These are phyloP conservation scores for Prunella strophiata DNA, from an alignment of 2,797 vertebrate species.

Conservation along the genomic window DNA sequence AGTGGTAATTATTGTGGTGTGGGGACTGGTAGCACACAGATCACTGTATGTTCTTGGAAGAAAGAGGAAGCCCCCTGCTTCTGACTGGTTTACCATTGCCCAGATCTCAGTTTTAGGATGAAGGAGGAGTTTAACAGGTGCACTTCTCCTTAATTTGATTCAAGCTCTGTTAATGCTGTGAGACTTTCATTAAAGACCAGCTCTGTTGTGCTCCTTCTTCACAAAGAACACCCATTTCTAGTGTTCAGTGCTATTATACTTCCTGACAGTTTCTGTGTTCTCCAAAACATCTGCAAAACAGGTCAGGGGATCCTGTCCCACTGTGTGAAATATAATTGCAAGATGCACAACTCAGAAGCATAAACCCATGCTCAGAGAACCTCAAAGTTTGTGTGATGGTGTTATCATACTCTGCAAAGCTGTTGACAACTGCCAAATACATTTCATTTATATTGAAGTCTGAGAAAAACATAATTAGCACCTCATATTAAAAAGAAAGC, in stretches of 20 bases:
- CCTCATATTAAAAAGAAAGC: slow-evolving; percentile 46
- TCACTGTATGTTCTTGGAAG: not conserved
- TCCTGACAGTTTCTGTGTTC: not conserved
- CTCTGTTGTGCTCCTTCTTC: not conserved
- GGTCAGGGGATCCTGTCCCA: not conserved
- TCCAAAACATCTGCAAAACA: not conserved
- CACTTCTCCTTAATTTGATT: not conserved
- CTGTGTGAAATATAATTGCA: not conserved
- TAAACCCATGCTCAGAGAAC: not conserved
- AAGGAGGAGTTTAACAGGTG: not conserved
- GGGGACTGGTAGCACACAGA: fast-evolving
- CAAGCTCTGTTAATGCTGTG: not conserved
- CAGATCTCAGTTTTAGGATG: not conserved
- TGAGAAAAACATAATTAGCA: slow-evolving; percentile 65
- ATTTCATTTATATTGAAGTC: slow-evolving; percentile 51
- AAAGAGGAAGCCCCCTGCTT: not conserved
- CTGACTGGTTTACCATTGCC: not conserved
- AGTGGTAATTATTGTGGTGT: not conserved
- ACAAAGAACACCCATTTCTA: not conserved
- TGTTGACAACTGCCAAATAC: slow-evolving; percentile 46
- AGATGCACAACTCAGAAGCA: not conserved
- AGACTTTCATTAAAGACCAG: not conserved
- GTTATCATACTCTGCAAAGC: slow-evolving; percentile 26
- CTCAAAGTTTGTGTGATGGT: not conserved
- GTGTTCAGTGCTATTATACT: not conserved